These are phyloP conservation scores for Amphimallon solstitiale DNA, from an alignment of 2,888 invertebrate species.

Conservation along the genomic window DNA sequence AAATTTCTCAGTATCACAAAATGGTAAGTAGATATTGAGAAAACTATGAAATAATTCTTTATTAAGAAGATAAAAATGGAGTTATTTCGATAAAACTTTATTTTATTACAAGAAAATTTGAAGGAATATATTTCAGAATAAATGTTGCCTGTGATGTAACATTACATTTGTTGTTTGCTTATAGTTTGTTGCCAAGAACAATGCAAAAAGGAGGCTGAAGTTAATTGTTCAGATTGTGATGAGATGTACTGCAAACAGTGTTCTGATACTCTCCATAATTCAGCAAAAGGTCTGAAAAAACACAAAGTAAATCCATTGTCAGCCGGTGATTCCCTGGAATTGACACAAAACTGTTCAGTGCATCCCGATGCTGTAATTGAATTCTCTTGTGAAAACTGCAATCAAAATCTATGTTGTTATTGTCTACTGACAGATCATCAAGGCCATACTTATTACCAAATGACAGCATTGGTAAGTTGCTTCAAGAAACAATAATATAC, in stretches of 20 bases:
- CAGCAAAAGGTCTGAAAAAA: slow-evolving; percentile 55
- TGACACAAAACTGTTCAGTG: slow-evolving; percentile 50
- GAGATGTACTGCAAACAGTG: slow-evolving; percentile 55
- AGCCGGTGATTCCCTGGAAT: slow-evolving; percentile 36
- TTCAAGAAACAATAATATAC: too few relatives aligned
- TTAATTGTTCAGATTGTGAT: slow-evolving; percentile 55
- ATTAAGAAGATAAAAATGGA: too few relatives aligned
- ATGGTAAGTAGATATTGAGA: too few relatives aligned
- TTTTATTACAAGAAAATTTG: too few relatives aligned
- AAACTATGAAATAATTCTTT: too few relatives aligned
- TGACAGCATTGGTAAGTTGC: slow-evolving; percentile 58
- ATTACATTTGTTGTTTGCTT: slow-evolving; percentile 35
- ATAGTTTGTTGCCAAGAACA: slow-evolving; percentile 44
- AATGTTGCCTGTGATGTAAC: too few relatives aligned
- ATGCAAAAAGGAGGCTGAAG: slow-evolving; percentile 51
- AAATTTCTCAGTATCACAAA: neutral
- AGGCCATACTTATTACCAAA: slow-evolving; percentile 54
- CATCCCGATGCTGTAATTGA: slow-evolving; percentile 56
- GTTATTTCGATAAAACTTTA: too few relatives aligned
- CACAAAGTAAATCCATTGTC: slow-evolving; percentile 51
- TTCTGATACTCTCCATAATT: slow-evolving; percentile 56
- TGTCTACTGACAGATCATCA: slow-evolving; percentile 61
- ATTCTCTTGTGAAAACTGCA: slow-evolving; percentile 62
- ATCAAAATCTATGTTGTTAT: slow-evolving; percentile 59
- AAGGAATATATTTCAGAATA: too few relatives aligned